Percentiles rank a stretch among this genome's conserved stretches.
Conservation (phyloP, 2,113 vertebrate genomes). For the Oceanites oceanicus region DNA sequence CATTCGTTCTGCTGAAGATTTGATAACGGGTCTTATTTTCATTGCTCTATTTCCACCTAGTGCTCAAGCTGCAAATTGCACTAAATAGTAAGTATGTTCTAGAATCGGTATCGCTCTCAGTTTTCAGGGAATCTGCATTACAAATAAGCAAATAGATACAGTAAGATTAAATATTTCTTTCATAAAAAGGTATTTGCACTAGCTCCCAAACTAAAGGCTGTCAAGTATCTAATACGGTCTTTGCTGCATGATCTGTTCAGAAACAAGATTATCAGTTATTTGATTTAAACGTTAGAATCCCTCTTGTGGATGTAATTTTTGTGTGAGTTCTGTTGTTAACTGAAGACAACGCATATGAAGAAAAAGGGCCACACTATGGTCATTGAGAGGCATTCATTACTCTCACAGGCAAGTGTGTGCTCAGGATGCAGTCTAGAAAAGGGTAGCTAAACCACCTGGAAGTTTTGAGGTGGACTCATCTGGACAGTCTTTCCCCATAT, state of each 20-base stretch:
- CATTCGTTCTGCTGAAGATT: neutral
- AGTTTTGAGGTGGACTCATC: neutral
- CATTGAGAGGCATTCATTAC: neutral
- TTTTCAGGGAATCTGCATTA: neutral
- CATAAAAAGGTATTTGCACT: neutral
- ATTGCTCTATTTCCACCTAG: constrained; percentile 67
- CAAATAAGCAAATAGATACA: neutral
- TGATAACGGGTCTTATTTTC: neutral
- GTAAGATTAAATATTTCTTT: neutral
- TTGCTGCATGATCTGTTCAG: neutral
- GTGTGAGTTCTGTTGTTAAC: neutral
- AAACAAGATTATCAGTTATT: neutral
- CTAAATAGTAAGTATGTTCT: neutral
- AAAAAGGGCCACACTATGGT: neutral
- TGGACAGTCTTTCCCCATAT: neutral
- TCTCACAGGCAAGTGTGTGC: neutral
- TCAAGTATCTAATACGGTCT: neutral
- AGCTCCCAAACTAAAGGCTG: neutral
- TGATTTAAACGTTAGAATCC: neutral
- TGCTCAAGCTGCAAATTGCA: constrained; percentile 3
- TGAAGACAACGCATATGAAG: neutral
- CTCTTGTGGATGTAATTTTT: neutral
- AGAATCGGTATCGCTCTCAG: fast-evolving
- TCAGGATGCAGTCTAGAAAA: neutral
- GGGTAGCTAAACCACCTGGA: neutral